Base-by-base conservation (phyloP, 2,113 vertebrate species). In the Siphamia tubifer region DNA sequence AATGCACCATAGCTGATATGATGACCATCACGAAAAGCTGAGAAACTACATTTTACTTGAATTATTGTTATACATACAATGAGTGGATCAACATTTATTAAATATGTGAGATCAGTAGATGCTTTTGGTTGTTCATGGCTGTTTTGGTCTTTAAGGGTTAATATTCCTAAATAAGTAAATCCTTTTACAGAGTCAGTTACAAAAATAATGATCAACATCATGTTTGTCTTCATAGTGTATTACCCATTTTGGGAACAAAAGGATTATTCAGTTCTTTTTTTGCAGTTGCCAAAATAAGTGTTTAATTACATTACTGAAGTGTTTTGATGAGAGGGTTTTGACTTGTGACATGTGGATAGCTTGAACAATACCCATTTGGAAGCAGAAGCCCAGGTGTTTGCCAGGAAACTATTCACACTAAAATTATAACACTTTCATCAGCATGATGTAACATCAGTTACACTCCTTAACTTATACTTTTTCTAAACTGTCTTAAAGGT, bases 231-330 rank as follows among this genome's bases (percentile, higher is more conserved):
- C 5, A 8, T 2, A 2, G 45, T 44, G 8, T 67, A 25, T 42
- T 28, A 31, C 12, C 20, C 55, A 54, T 40, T 71, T 54, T 7
- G 53, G 10, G 27, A 20, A 31, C 23, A 6, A 35, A 49, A 49
- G 13, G 9, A 11, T 48, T 32, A 2, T 7, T 17, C 4, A 42
- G 51, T 44, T 27, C 20, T 35, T 34, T 5, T 43, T 45, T 35
- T 20, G 48, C 28, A 39, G 42, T 48, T 12, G 54, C 39, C 55
- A 40, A n/a, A 1, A 17, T 1, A 40, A 27, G 24, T 44, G 53
- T 55, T 53, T 48, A 20, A 58, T 65, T 52, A 36, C 40, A 34
- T 49, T 38, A 53, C 11, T 31, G 39, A 28, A 79, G 71, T 48
- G 25, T 62, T 56, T 34, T 1, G 2, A 28, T 17, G 48, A 67